Base-by-base conservation (phyloP, 2,888 invertebrate species). In the Cancer borealis region DNA sequence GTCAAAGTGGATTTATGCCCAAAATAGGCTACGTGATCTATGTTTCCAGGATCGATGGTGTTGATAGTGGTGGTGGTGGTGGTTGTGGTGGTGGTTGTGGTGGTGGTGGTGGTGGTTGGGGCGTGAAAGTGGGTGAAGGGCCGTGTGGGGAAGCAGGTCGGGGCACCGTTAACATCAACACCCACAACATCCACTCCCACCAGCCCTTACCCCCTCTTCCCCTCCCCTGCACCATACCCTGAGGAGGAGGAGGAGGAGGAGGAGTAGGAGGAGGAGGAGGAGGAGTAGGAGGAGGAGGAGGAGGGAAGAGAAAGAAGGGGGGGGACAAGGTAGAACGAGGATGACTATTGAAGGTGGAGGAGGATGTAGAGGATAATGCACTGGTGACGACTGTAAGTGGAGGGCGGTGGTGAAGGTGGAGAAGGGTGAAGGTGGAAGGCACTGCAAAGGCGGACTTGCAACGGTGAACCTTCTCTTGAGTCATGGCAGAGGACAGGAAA, bases 351-450 rank as follows among this genome's bases (percentile, higher is more conserved):
- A n/a, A 47, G 89, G 49, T 47, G 89, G 26, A 46, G 46, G 47
- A 30, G 26, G 49, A 26, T 89, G 89, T 47, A 49, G 49, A 89
- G 46, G 89, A 89, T n/a, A 26, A 87, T 73, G 73, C 73, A 73
- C n/a, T n/a, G 73, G n/a, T 73, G 73, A 10, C 73, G 5, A 10
- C 0, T 26, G 21, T 73, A n/a, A 73, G 73, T 73, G 73, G 26
- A 73, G 73, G 73, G 73, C 73, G 73, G 21, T 73, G 73, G 73
- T 26, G 73, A 73, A 73, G 12, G 26, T n/a, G 49, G n/a, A 89
- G n/a, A 47, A 47, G 2, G 47, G 45, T 17, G 46, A 26, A 46
- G 30, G 47, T 30, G 88, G n/a, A 79, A 47, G 88, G 88, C 45
- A 4, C 8, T 45, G 88, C 17, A 88, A 17, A 21, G 60, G 60